Evolutionary conservation across 2,888 invertebrate genomes (phyloP), one percentile per base, ranked within the genome.

Genomic region (Andrena camellia): DNA sequence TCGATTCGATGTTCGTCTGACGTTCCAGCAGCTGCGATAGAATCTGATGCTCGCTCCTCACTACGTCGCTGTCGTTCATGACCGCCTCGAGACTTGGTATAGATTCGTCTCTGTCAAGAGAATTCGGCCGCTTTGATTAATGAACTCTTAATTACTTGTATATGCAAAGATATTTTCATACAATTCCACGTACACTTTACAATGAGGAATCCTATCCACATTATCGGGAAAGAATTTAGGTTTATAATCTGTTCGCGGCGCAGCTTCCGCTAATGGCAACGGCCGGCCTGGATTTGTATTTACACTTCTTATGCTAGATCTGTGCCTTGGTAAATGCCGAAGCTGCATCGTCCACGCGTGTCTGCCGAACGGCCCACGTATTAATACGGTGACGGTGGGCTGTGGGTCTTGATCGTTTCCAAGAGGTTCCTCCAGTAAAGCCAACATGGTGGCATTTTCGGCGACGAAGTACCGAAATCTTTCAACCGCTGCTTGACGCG

Each of bases 361-460:
- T 5, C 99, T 96, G 0, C 99, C 99, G 95, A 98, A 99, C 0
- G 98, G 98, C 76, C 98, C 98, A 1, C 99, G 96, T 83, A 99
- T 97, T 72, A 99, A 95, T 71, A 98, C 97, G 92, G 96, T 96
- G 7, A 99, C 97, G 0, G 98, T 98, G 0, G 99, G 99, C 91
- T 99, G 98, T 3, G 98, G 98, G 94, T 99, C 99, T 95, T 97
- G 96, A 92, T 97, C 97, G 92, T 98, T 98, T n/a, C 98, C 98
- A 6, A 99, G 95, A 17, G 99, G 98, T 92, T 99, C 98, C 92
- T 99, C 99, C 8, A 99, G 94, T 77, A 99, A 94, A 0, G 98
- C 98, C 87, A 99, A 95, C 94, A 99, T 96, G 7, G 98, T 97
- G 54, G 97, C 96, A 85, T 98, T 98, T 92, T 99, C 99, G 0